Evolutionary conservation across 2,113 vertebrate genomes (phyloP), one percentile per base, ranked within the genome.

Genomic region (Rhinopomastus cyanomelas): DNA sequence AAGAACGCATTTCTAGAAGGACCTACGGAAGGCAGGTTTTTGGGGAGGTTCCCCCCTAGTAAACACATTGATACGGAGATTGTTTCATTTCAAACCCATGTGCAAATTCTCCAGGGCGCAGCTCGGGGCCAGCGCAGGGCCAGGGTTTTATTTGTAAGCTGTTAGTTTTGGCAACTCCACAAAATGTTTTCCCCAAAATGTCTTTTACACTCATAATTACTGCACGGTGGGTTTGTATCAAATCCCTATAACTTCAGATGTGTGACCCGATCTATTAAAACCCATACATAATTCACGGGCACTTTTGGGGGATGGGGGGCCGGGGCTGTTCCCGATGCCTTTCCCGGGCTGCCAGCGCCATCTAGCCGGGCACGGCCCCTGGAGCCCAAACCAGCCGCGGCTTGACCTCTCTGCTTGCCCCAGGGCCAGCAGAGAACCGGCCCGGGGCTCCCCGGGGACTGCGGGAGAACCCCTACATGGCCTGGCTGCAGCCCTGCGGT

Each of bases 261-360:
- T 75, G 81, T 90, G 74, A 81, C 85, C 85, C 87, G 75, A 89
- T 71, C 75, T 86, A 55, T 91, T 93, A 95, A 88, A 94, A 87
- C 34, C 75, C 25, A 16, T 32, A 6, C 68, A 52, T 65, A 69
- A 90, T 65, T 84, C 79, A 49, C 36, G 59, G 71, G 4, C 82
- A 8, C 76, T 22, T 39, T 21, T 8, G 39, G n/a, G 42, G 21
- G 8, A 20, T 7, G 29, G 46, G 27, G 51, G 36, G 36, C 64
- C 39, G 46, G 37, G 16, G 36, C 69, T 2, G 77, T 62, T 44
- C 52, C 64, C 29, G 57, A 19, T 42, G 29, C 73, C 93, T 98
- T 98, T 97, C 95, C 94, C 94, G 96, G 93, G 97, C 96, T 90
- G 95, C 93, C 97, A 97, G 97, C 96, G 97, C 97, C 97, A 97